Base-by-base conservation (phyloP, 2,888 invertebrate genomes). In the Epirrita christyi region DNA sequence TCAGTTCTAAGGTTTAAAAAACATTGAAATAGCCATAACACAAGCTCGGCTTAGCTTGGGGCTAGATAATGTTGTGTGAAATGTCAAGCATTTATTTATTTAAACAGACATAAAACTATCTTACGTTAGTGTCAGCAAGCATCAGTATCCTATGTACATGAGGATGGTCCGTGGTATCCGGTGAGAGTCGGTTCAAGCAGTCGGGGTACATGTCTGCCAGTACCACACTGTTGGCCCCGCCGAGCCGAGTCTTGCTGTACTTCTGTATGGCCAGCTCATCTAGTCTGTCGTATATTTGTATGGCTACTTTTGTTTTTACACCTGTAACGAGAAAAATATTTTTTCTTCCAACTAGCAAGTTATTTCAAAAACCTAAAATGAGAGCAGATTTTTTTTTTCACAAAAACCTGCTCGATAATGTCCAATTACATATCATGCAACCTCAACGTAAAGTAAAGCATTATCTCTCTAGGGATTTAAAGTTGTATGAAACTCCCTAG, bases 171-270 rank as follows among this genome's bases (percentile, higher is more conserved):
- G 92, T 89, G 8, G 93, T 93, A 52, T 93, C 92, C 0, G 90
- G 88, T 6, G 90, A 93, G 36, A 93, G 88, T 43, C 93, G 83
- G 82, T 93, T 94, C 51, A 92, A 84, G 43, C 94, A 94, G 71
- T 93, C 93, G 0, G 95, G 95, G 76, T 94, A 95, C 75, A 94
- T 90, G 67, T 95, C 95, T 0, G 94, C 92, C 9, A 95, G 81
- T n/a, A 95, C 93, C 38, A 95, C 93, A 45, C 89, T 86, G 65
- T 92, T 92, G 29, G 89, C 88, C 0, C 94, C 94, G 0, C 95
- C 95, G 0, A 95, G 77, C 60, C 82, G 80, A 55, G 65, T 78
- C 70, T 86, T 93, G 79, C 62, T 91, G 78, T 71, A 90, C 81
- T 71, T 91, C 67, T 80, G 93, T 80, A 74, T 81, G 64, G 78